Base-by-base conservation (phyloP, 2,888 invertebrate species). In the Lathronympha strigana region DNA sequence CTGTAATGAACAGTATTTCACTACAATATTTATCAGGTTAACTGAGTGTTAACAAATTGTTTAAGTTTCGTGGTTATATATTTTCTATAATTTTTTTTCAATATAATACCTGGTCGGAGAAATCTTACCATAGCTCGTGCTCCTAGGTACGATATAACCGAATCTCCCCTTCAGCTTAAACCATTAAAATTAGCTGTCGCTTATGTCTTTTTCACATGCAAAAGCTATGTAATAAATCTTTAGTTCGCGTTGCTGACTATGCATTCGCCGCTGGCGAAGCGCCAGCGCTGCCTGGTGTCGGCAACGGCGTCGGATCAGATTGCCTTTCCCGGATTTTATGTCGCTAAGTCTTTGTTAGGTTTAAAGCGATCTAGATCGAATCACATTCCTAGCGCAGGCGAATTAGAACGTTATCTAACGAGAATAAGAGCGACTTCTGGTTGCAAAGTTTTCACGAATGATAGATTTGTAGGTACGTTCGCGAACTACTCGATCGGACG, bases 261-360 rank as follows among this genome's bases (percentile, higher is more conserved):
- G 61, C 45, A 45, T 51, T 51, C 11, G 40, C 9, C 25, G 40
- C 53, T 62, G 61, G 61, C 61, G 43, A 21, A n/a, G 11, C n/a
- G 61, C 61, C 61, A 61, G 38, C 51, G n/a, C 50, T 51, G 40
- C 40, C 50, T 40, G 28, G 51, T 45, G 57, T 45, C 49, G 17
- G 3, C 50, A 17, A 38, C 60, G 36, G 49, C 15, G 31, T 57
- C 57, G 50, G 63, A 23, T 43, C 43, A 63, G 50, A 63, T 63
- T 50, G 63, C 50, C 57, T 51, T 54, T 51, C 40, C 40, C 31
- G 57, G 43, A 57, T 49, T 63, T 57, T 57, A 57, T 50, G 21
- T 21, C 17, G 50, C 50, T 11, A 17, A 21, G n/a, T 19, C 43
- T 50, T 33, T 43, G 57, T 31, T 43, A 50, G 13, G 63, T 49